Base-by-base conservation (phyloP, 2,888 invertebrate genomes). In the Sinotaia quadrata region DNA sequence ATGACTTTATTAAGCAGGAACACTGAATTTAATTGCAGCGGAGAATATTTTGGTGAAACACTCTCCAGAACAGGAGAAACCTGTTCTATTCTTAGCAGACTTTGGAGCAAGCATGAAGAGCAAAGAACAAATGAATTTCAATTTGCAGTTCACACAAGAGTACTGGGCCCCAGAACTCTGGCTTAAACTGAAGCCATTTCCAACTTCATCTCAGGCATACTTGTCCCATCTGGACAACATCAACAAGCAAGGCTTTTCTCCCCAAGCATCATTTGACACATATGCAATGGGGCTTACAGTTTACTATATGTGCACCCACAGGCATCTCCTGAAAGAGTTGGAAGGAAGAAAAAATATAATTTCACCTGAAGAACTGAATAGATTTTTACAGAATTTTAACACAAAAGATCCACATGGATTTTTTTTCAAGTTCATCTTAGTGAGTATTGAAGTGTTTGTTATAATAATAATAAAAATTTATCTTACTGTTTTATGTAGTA, bases 271-370 rank as follows among this genome's bases (percentile, higher is more conserved):
- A 10, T 37, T 63, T 52, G 62, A 63, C 54, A 52, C 37, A 2
- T 63, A 34, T 41, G 62, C 62, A 8, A 63, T 63, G 62, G 62
- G 52, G 4, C 62, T 63, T 36, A 24, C 24, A 34, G 52, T 62
- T 29, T 52, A 52, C 37, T 63, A 27, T 41, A 63, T 63, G 62
- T 34, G n/a, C 52, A 52, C 37, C 10, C 36, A 18, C 10, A 21
- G 37, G 24, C 62, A 63, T 37, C 15, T 63, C 4, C 1, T 63
- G 34, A 34, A 18, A 34, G n/a, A n/a, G n/a, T n/a, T n/a, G n/a
- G n/a, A n/a, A n/a, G n/a, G n/a, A n/a, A n/a, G n/a, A n/a, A n/a
- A n/a, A n/a, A n/a, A n/a, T n/a, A n/a, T n/a, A n/a, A n/a, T n/a
- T n/a, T n/a, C n/a, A n/a, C n/a, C n/a, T n/a, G n/a, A n/a, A n/a